Conservation (phyloP, 2,797 vertebrate species). For the Amphiprion clarkii region DNA sequence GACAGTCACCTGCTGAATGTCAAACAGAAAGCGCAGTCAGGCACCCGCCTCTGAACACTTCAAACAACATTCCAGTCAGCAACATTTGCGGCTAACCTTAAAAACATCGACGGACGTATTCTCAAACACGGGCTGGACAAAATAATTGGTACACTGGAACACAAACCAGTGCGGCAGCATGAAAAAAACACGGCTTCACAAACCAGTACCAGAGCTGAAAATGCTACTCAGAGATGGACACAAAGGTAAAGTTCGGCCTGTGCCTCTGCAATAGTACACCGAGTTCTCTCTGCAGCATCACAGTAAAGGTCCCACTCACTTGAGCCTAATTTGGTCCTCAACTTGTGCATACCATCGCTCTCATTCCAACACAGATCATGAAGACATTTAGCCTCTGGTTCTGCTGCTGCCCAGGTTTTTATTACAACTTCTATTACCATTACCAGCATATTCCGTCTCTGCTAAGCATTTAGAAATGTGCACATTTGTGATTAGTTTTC, state of each 20-base stretch:
- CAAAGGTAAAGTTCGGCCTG: not conserved
- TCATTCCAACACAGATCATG: not conserved
- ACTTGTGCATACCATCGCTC: not conserved
- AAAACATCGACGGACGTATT: constrained; percentile 30
- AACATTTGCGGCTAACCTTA: constrained; percentile 17
- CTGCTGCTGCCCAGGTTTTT: not conserved
- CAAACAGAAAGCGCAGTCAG: constrained; percentile 55
- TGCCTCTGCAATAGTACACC: not conserved
- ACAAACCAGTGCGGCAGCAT: constrained; percentile 2
- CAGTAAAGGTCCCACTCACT: not conserved
- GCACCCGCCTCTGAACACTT: constrained; percentile 37
- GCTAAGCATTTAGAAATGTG: constrained; percentile 10
- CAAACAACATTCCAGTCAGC: constrained; percentile 55
- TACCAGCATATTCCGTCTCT: not conserved
- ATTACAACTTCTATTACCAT: not conserved
- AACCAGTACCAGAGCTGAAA: constrained; percentile 1
- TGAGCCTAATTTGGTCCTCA: constrained; percentile 13
- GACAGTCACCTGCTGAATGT: constrained; percentile 74
- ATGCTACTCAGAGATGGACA: not conserved
- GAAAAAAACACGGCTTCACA: not conserved
- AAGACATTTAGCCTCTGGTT: constrained; percentile 19
- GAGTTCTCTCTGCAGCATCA: constrained; percentile 12
- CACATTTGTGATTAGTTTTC: constrained; percentile 21
- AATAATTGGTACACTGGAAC: constrained; percentile 3
- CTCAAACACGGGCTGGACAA: constrained; percentile 13